Evolutionary conservation across 2,797 vertebrate genomes (phyloP).

Genomic region (Liparis tanakae): DNA sequence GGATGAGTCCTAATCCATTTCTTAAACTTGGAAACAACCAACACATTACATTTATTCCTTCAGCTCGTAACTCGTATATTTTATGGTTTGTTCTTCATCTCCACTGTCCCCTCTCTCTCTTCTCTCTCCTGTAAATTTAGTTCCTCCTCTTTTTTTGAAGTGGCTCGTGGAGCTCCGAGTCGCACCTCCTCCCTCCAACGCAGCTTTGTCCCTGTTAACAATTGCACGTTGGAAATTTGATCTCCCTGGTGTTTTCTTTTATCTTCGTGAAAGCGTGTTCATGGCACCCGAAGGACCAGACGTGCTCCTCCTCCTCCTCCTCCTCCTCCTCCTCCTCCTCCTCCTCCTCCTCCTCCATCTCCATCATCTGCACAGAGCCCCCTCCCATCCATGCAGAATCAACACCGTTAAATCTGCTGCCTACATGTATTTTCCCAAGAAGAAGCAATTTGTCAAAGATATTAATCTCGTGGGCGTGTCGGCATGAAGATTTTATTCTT

Average conservation of each 20-base stretch:
- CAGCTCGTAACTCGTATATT: not conserved
- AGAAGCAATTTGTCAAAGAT: slow-evolving; percentile 18
- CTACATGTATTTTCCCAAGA: slow-evolving; percentile 9
- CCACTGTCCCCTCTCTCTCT: not conserved
- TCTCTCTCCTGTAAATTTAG: not conserved
- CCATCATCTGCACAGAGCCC: too few species aligned
- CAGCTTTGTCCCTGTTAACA: not conserved
- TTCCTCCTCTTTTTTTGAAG: not conserved
- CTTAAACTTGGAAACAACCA: not conserved
- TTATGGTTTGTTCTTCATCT: not conserved
- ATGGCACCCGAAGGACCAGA: not conserved
- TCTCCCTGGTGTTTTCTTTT: not conserved
- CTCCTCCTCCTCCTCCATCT: not conserved
- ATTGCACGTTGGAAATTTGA: not conserved
- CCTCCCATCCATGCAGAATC: not conserved
- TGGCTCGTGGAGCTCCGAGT: not conserved
- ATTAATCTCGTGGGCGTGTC: slow-evolving; percentile 9
- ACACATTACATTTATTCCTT: not conserved
- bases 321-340: not conserved
- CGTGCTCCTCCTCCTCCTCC: not conserved
- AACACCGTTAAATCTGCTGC: not conserved
- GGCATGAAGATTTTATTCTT: not conserved
- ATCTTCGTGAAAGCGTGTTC: not conserved
- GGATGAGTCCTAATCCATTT: not conserved
- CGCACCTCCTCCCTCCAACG: not conserved